A percentile compares a stretch with the other conserved stretches of the same genome.
Evolutionary conservation across 2,113 vertebrate genomes (phyloP).

Genomic region (Pteropus alecto): DNA sequence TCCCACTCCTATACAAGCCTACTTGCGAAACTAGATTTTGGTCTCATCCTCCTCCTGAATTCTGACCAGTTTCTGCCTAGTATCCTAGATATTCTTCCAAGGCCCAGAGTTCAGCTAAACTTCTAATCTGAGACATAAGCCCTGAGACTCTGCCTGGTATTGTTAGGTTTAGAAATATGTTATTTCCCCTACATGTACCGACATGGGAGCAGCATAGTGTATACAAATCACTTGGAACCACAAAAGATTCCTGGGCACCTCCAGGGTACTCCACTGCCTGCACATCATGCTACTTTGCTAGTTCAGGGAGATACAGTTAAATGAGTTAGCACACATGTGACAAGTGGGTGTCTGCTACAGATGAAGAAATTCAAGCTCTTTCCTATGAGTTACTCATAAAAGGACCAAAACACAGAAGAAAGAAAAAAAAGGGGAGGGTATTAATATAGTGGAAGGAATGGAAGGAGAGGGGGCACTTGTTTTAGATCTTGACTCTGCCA

Average conservation of each 20-base stretch:
- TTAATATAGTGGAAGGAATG: neutral
- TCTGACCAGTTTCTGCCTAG: neutral
- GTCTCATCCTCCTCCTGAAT: neutral
- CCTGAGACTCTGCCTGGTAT: neutral
- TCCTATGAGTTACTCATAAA: neutral
- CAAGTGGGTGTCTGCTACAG: neutral
- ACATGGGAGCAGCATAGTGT: neutral
- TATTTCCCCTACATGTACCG: neutral
- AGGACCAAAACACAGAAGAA: neutral
- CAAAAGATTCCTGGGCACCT: neutral
- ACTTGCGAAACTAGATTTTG: neutral
- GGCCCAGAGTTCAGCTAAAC: neutral
- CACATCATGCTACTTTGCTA: neutral
- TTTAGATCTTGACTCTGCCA: neutral
- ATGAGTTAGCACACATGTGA: accelerated
- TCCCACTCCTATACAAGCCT: neutral
- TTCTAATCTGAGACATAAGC: neutral
- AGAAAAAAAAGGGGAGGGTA: too few relatives aligned
- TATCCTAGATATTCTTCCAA: neutral
- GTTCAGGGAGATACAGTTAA: neutral
- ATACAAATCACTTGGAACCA: neutral
- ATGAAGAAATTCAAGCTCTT: neutral
- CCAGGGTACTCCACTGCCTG: neutral
- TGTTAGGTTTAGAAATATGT: neutral
- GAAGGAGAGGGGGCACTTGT: neutral